Conservation (phyloP, 2,888 invertebrate genomes). For the Crematogaster levior region DNA sequence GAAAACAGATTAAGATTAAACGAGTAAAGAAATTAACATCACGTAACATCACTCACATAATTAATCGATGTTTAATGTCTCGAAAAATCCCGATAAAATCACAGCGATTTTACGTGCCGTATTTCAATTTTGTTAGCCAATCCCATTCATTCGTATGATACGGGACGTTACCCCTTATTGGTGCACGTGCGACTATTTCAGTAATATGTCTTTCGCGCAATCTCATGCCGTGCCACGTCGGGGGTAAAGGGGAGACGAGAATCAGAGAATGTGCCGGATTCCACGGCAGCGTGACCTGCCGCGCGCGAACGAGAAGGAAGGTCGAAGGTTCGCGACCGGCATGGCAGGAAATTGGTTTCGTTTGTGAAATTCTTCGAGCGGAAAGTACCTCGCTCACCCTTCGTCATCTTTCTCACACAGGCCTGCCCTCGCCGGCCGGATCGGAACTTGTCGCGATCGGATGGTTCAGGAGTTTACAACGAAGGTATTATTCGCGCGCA, state of each 20-base stretch:
- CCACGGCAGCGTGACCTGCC: slow-evolving; percentile 45
- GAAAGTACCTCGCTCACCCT: slow-evolving; percentile 59
- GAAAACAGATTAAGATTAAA: background rate
- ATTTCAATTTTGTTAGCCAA: slow-evolving; percentile 32
- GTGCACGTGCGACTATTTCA: slow-evolving; percentile 25
- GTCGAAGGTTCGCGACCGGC: slow-evolving; percentile 47
- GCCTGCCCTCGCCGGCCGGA: background rate
- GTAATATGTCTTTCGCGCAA: slow-evolving; percentile 59
- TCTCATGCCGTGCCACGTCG: slow-evolving; percentile 1
- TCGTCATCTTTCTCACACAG: slow-evolving; percentile 35
- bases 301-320: slow-evolving; percentile 30
- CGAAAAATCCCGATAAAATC: background rate
- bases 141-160: background rate
- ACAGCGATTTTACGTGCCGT: slow-evolving; percentile 23
- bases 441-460: slow-evolving; percentile 41
- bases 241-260: slow-evolving; percentile 30
- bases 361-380: slow-evolving; percentile 73
- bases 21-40: background rate
- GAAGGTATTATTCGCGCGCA: slow-evolving; percentile 36
- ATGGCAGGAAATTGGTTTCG: slow-evolving; percentile 74
- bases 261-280: slow-evolving; percentile 55
- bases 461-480: slow-evolving; percentile 37
- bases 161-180: background rate
- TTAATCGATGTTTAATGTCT: background rate
- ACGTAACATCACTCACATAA: background rate